Percentiles rank a stretch among this genome's conserved stretches.
phyloP scores from a whole-genome alignment of 2,888 invertebrate species.

The Dolichopus griseipennis region DNA sequence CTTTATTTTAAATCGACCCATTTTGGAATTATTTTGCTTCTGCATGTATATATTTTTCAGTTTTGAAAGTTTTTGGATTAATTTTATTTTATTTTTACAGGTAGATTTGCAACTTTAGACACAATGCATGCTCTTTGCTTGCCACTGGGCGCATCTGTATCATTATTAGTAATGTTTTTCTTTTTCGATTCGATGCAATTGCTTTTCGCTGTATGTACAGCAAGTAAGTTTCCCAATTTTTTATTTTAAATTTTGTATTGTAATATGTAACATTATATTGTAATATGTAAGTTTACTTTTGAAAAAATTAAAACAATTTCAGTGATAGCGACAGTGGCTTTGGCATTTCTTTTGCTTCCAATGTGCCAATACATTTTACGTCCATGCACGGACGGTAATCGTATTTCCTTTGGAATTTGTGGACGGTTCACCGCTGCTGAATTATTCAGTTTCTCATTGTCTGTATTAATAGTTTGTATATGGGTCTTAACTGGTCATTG shows the following conservation, averaged over 20 bases:
- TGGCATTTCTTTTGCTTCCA: conserved; percentile 90
- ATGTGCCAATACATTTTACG: conserved; percentile 94
- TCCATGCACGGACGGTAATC: conserved; percentile 73
- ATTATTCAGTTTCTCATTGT: conserved; percentile 82
- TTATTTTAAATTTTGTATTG: too few species aligned
- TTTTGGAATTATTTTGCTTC: too few species aligned
- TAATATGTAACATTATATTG: too few species aligned
- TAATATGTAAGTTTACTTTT: too few species aligned
- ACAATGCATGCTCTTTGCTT: conserved; percentile 95
- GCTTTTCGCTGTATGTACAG: conserved; percentile 91
- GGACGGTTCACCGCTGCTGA: conserved; percentile 93
- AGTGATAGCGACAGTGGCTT: conserved; percentile 94
- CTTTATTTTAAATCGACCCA: too few species aligned
- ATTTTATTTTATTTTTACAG: conserved; percentile 25
- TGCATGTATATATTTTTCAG: too few species aligned
- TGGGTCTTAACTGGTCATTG: conserved; percentile 98
- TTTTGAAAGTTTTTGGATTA: too few species aligned
- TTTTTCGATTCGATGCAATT: conserved; percentile 99
- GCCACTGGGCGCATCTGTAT: conserved; percentile 91
- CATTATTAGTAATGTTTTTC: conserved; percentile 95
- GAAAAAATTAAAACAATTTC: conserved; percentile 20
- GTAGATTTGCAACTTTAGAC: conserved; percentile 85
- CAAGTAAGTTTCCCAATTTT: conserved; percentile 66
- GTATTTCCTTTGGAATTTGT: conserved; percentile 83
- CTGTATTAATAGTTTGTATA: conserved; percentile 88